Percentiles rank a stretch among this genome's conserved stretches.
Evolutionary conservation across 2,113 vertebrate species (phyloP).

Genomic region (Antechinus flavipes): DNA sequence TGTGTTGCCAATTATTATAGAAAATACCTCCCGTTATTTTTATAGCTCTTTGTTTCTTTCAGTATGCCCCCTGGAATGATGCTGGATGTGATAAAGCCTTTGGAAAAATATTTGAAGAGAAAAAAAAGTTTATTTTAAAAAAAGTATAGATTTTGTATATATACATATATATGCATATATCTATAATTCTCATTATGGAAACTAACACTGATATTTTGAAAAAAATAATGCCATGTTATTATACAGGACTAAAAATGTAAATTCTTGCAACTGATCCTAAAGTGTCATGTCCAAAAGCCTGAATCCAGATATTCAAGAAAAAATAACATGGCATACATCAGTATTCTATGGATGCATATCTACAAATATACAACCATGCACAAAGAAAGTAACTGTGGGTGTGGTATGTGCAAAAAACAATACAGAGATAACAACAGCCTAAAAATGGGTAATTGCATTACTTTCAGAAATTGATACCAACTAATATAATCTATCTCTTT

Average conservation of each 20-base stretch:
- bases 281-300: not conserved
- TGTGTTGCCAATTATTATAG: constrained; percentile 11
- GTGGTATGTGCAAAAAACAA: not conserved
- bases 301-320: not conserved
- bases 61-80: constrained; percentile 38
- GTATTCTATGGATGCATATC: not conserved
- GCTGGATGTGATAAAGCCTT: constrained; percentile 58
- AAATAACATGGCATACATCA: accelerated
- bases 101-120: constrained; percentile 48
- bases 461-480: constrained; percentile 21
- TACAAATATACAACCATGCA: not conserved
- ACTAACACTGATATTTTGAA: constrained; percentile 23
- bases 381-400: not conserved
- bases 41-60: constrained; percentile 62
- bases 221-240: not conserved
- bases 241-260: not conserved
- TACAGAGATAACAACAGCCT: not conserved
- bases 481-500: not conserved
- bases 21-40: constrained; percentile 61
- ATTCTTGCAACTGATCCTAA: not conserved
- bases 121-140: constrained; percentile 43
- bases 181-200: not conserved
- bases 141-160: constrained; percentile 19
- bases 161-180: constrained; percentile 14
- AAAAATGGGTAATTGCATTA: not conserved